Conservation (phyloP, 2,888 invertebrate genomes). For the Mythimna loreyi region DNA sequence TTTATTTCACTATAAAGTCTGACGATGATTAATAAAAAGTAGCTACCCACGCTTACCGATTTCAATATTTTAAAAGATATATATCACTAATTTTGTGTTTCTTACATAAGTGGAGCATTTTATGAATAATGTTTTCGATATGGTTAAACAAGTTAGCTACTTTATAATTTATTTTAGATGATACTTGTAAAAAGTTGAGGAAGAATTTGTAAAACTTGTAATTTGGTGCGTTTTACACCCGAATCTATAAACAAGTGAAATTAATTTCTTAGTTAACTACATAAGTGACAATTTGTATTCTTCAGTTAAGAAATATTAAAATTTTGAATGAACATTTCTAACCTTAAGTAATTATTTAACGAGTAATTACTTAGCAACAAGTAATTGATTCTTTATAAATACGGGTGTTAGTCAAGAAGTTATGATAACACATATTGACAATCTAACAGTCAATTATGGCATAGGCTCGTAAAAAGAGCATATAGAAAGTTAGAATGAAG, state of each 20-base stretch:
- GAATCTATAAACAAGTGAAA: too few relatives aligned
- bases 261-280: too few relatives aligned
- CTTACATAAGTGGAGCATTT: constrained; percentile 49
- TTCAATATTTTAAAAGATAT: constrained; percentile 52
- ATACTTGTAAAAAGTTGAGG: neutral
- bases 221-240: constrained; percentile 1
- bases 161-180: constrained; percentile 15
- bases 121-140: constrained; percentile 40
- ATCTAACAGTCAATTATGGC: too few relatives aligned
- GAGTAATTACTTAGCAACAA: too few relatives aligned
- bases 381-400: too few relatives aligned
- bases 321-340: too few relatives aligned
- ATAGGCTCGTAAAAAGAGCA: neutral
- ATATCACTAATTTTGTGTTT: constrained; percentile 18
- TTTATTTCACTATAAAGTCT: constrained; percentile 40
- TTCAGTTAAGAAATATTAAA: too few relatives aligned
- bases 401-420: too few relatives aligned
- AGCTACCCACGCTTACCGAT: constrained; percentile 51
- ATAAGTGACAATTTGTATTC: too few relatives aligned
- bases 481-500: too few relatives aligned
- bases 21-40: constrained; percentile 45
- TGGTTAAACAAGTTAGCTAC: constrained; percentile 40
- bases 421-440: neutral
- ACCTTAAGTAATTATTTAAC: too few relatives aligned
- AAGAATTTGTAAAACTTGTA: too few relatives aligned